Base-by-base conservation (phyloP, 2,113 vertebrate species). In the Ciconia maguari region DNA sequence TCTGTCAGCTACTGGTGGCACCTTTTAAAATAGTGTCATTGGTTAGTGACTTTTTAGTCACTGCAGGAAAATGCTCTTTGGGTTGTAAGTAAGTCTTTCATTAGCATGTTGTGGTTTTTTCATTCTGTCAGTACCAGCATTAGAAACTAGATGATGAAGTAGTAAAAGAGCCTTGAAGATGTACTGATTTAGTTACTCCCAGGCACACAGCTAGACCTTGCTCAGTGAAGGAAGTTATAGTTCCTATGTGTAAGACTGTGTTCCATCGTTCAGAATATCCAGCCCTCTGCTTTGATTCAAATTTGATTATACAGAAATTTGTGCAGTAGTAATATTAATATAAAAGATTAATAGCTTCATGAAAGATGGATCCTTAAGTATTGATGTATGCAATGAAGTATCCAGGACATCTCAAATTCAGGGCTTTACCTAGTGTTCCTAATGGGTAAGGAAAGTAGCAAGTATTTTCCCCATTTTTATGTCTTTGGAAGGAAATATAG, bases 261-360 rank as follows among this genome's bases (percentile, higher is more conserved):
- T 89, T 65, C 64, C 3, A 0, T 87, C 77, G 66, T 76, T 91
- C 70, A 83, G 52, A 83, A 69, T 87, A 88, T 62, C 36, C 38
- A 80, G 17, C 9, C 36, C 36, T 83, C 11, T 89, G 46, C 64
- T 94, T 92, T 95, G 72, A 90, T 94, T 96, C 60, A 82, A 86
- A 91, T 89, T 90, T 96, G n/a, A 92, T 92, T 84, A 83, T 69
- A 65, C 17, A 74, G 86, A 90, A 90, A 74, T 80, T 70, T 62
- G 16, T 71, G 55, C 11, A 22, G 36, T 61, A 78, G 44, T 72
- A 92, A 68, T 89, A 65, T 60, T 5, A 1, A 75, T 69, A 49
- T 85, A 65, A 76, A 94, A 87, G 32, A 57, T 90, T 92, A 82
- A 82, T 72, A 87, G 19, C 3, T 20, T 44, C 77, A 87, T 91